Evolutionary conservation across 2,797 vertebrate species (phyloP).

Genomic region (Acanthurus lineatus): DNA sequence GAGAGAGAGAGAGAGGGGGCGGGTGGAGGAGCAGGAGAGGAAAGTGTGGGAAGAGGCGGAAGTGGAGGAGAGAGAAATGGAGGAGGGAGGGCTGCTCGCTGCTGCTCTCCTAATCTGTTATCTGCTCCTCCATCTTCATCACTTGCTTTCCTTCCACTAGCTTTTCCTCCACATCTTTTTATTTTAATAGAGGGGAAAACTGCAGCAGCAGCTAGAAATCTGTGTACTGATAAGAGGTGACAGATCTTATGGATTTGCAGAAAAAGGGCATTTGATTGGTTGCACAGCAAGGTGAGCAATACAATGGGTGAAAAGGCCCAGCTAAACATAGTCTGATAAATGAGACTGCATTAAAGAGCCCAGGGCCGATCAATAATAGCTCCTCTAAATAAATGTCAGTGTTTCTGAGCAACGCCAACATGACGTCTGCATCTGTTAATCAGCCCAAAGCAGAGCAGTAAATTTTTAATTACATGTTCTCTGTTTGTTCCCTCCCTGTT

Average conservation of each 20-base stretch:
- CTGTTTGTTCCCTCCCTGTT: slow-evolving; percentile 35
- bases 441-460: slow-evolving; percentile 13
- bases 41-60: slow-evolving; percentile 56
- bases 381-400: slow-evolving; percentile 27
- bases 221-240: slow-evolving; percentile 12
- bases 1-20: slow-evolving; percentile 7
- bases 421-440: slow-evolving; percentile 14
- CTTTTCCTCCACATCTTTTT: slow-evolving; percentile 9
- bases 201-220: slow-evolving; percentile 23
- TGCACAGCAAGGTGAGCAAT: neutral
- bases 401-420: slow-evolving; percentile 10
- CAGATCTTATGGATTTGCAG: neutral
- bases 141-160: slow-evolving; percentile 3
- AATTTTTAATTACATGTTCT: slow-evolving; percentile 38
- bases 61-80: slow-evolving; percentile 52
- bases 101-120: slow-evolving; percentile 61
- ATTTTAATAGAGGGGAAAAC: neutral
- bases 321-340: slow-evolving; percentile 41
- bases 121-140: slow-evolving; percentile 72
- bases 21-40: slow-evolving; percentile 42
- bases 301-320: slow-evolving; percentile 4
- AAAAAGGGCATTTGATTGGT: neutral
- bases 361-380: slow-evolving; percentile 27
- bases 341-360: slow-evolving; percentile 43
- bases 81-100: slow-evolving; percentile 53